Base-by-base conservation (phyloP, 1,140 invertebrate species). In the Nasonia vitripennis region DNA sequence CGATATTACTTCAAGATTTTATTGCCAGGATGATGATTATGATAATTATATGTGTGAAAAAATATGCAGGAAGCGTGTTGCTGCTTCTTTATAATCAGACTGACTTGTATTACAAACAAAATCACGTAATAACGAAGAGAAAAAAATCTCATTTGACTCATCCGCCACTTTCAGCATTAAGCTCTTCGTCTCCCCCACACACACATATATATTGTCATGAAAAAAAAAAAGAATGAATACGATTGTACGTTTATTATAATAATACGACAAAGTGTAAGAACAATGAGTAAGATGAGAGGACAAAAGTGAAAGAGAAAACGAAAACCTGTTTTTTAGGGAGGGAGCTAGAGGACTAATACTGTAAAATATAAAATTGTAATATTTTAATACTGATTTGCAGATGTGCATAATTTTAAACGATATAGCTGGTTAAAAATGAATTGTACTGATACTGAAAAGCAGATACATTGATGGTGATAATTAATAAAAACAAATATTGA, bases 321-420 rank as follows among this genome's bases (percentile, higher is more conserved):
- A 80, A 77, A 89, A 88, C 84, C 78, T 88, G 89, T 90, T 90
- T 89, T 90, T 68, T 87, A 86, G 80, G 88, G 90, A 90, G 89
- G 90, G 89, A 92, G 89, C 89, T 90, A 90, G 90, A 91, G 89
- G 89, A 91, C 88, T 90, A 91, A 90, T 90, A 92, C 89, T 93
- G 92, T 93, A 93, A 92, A 92, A 93, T 92, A 92, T 91, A 87
- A 93, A 93, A 93, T 91, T 93, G 92, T 93, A 91, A 93, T 93
- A 93, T 93, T 93, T 93, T 93, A 93, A 91, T 93, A 93, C 93
- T 93, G 90, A 93, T 93, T 93, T 93, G 91, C 92, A 93, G 91
- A 91, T 93, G 91, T 92, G 91, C 90, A 93, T 92, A 93, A 92
- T 91, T 92, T 91, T 92, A 81, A 84, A 84, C 48, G 90, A 91